Evolutionary conservation across 2,888 invertebrate species (phyloP).

Genomic region (Aphidoletes aphidimyza): DNA sequence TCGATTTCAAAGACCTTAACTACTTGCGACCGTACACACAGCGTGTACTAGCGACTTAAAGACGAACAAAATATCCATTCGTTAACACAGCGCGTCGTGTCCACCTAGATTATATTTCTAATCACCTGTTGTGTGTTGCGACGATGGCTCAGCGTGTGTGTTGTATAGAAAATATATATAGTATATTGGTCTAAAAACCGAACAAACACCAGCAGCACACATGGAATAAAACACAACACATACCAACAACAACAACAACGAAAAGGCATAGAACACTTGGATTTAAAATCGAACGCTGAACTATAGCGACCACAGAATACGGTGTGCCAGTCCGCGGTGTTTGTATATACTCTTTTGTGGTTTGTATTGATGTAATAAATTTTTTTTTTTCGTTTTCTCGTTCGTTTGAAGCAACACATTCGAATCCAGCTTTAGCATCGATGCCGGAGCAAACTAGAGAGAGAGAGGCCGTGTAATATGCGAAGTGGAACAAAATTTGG

Average conservation of each 20-base stretch:
- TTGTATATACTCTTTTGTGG: background rate
- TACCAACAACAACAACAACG: too few relatives aligned
- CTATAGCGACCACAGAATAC: background rate
- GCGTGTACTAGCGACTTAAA: background rate
- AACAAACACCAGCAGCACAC: background rate
- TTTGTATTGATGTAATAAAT: slow-evolving; percentile 40
- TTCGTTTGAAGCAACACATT: background rate
- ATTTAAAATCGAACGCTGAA: too few relatives aligned
- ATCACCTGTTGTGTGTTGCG: slow-evolving; percentile 35
- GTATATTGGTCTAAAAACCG: too few relatives aligned
- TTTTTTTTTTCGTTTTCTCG: background rate
- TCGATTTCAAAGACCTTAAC: too few relatives aligned
- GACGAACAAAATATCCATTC: background rate
- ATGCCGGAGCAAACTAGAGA: too few relatives aligned
- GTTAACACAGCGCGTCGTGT: too few relatives aligned
- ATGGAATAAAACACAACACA: too few relatives aligned
- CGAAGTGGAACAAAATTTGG: slow-evolving; percentile 53
- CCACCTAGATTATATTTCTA: slow-evolving; percentile 37
- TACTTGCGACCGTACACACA: too few relatives aligned
- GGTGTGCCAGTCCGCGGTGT: background rate
- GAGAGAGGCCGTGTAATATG: background rate
- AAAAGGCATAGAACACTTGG: background rate
- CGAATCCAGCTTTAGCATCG: slow-evolving; percentile 34
- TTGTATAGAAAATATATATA: slow-evolving; percentile 11
- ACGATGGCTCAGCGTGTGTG: slow-evolving; percentile 38